Evolutionary conservation across 2,888 invertebrate genomes (phyloP).

Genomic region (Thelaira solivaga): DNA sequence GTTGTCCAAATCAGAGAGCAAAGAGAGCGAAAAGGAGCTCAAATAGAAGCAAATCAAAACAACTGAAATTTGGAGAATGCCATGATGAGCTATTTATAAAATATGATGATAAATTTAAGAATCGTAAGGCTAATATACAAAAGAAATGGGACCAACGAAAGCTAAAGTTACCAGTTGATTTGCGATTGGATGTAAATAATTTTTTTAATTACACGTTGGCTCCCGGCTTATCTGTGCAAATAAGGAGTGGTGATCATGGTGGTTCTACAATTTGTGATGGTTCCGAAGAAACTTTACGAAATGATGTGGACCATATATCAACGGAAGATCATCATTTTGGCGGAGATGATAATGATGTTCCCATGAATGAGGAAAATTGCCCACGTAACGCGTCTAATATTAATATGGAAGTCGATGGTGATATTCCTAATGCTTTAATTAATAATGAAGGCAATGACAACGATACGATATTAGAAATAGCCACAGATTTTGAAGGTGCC

Average conservation of each 20-base stretch:
- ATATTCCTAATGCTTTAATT: neutral
- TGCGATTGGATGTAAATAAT: constrained; percentile 69
- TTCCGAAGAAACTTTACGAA: constrained; percentile 50
- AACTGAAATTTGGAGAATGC: constrained; percentile 69
- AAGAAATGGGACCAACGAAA: constrained; percentile 77
- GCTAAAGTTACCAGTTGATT: constrained; percentile 73
- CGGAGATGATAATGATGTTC: constrained; percentile 64
- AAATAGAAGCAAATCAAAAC: constrained; percentile 67
- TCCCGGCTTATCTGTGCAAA: constrained; percentile 69
- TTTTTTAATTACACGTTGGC: constrained; percentile 70
- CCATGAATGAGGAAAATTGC: constrained; percentile 34
- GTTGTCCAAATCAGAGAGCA: constrained; percentile 48
- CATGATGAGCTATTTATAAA: constrained; percentile 71
- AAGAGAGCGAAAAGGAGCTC: constrained; percentile 55
- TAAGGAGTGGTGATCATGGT: constrained; percentile 65
- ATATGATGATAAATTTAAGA: constrained; percentile 69
- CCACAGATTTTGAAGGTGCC: constrained; percentile 81
- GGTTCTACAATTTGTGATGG: constrained; percentile 75
- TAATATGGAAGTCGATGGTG: constrained; percentile 15
- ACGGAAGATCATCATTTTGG: constrained; percentile 64
- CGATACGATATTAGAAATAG: constrained; percentile 75
- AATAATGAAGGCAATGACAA: constrained; percentile 74
- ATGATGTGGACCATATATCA: constrained; percentile 37
- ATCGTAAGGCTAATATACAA: constrained; percentile 72
- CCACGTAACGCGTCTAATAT: neutral